These are phyloP conservation scores for Acanthurus lineatus DNA, from an alignment of 2,797 vertebrate genomes.

Conservation along the genomic window DNA sequence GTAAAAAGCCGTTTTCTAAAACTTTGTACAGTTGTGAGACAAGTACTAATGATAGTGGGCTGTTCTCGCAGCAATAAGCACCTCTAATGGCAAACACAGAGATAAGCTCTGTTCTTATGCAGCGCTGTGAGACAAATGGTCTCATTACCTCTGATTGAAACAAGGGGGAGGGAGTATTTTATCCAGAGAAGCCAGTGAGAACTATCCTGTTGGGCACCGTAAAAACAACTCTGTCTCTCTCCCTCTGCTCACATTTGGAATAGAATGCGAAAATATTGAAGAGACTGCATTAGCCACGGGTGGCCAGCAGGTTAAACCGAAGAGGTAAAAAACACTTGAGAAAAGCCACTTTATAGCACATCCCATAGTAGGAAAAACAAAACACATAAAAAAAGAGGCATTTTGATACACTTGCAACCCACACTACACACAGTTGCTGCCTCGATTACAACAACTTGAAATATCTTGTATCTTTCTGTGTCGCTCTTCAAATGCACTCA, in stretches of 20 bases:
- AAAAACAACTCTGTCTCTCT: not conserved
- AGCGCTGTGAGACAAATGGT: constrained; percentile 74
- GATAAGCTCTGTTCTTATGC: constrained; percentile 71
- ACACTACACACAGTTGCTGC: not conserved
- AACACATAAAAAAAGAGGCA: not conserved
- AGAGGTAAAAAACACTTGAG: not conserved
- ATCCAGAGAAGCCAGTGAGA: constrained; percentile 48
- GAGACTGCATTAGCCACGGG: constrained; percentile 22
- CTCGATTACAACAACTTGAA: not conserved
- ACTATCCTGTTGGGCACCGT: constrained; percentile 26
- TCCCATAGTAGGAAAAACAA: not conserved
- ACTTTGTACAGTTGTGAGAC: constrained; percentile 51
- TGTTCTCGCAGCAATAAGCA: constrained; percentile 66
- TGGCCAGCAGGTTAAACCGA: not conserved
- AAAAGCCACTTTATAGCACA: not conserved
- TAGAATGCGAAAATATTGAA: constrained; percentile 22
- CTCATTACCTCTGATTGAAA: constrained; percentile 79
- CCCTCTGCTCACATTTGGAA: constrained; percentile 23
- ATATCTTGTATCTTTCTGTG: not conserved
- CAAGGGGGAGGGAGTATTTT: constrained; percentile 43
- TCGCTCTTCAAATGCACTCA: constrained; percentile 28
- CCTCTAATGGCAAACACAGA: constrained; percentile 70
- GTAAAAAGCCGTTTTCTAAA: constrained; percentile 30
- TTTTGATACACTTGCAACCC: constrained; percentile 1
- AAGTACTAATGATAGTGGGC: constrained; percentile 69